phyloP scores from a whole-genome alignment of 2,113 vertebrate genomes.

The Phoenicopterus ruber region DNA sequence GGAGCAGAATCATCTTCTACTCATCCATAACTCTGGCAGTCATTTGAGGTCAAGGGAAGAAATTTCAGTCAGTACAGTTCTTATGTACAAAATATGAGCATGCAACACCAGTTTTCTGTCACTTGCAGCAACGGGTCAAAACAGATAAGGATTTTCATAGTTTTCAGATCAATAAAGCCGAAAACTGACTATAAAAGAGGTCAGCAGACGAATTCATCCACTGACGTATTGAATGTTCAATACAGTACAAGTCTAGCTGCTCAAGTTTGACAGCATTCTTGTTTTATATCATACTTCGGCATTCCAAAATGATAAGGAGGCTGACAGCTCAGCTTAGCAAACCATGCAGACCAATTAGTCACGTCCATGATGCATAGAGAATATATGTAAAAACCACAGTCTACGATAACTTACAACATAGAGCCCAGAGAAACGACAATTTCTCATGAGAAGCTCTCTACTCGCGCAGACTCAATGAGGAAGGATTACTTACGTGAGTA shows the following conservation, averaged over 20 bases:
- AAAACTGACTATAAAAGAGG: constrained; percentile 3
- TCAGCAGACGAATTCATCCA: neutral
- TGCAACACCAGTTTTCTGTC: neutral
- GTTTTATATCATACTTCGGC: constrained; percentile 20
- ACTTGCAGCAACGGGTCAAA: neutral
- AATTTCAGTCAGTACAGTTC: neutral
- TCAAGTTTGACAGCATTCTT: constrained; percentile 60
- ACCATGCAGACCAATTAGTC: neutral
- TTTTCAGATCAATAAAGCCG: neutral
- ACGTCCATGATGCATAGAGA: neutral
- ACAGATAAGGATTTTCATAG: constrained; percentile 9
- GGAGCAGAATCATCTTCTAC: neutral
- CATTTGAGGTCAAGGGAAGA: neutral
- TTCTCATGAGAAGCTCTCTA: neutral
- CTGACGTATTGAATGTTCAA: neutral
- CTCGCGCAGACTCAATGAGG: neutral
- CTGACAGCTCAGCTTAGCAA: constrained; percentile 37
- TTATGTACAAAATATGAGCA: neutral
- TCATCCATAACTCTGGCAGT: neutral
- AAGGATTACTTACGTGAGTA: neutral
- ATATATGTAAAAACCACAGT: neutral
- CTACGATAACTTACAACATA: neutral
- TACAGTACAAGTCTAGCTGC: neutral
- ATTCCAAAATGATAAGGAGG: constrained; percentile 40
- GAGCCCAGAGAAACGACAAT: neutral